Conservation (phyloP, 2,888 invertebrate species). For the Drosophila mimica region DNA sequence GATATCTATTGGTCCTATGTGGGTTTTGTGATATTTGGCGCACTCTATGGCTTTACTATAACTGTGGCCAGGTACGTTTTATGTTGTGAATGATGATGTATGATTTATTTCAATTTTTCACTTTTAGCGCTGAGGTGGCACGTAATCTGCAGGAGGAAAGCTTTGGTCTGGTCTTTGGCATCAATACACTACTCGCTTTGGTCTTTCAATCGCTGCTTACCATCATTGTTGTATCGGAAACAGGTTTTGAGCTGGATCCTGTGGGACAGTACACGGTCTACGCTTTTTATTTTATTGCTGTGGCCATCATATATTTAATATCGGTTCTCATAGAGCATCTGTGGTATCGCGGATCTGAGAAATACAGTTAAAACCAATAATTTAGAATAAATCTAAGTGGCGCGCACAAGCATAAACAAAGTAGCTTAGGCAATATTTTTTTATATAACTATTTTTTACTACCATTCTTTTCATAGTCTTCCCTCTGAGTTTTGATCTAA, state of each 20-base stretch:
- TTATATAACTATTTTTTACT: background rate
- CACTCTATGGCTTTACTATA: constrained; percentile 89
- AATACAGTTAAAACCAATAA: constrained; percentile 39
- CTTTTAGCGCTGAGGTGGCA: constrained; percentile 93
- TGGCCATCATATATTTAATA: constrained; percentile 79
- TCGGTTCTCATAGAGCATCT: constrained; percentile 76
- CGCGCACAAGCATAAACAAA: background rate
- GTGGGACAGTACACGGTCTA: constrained; percentile 83
- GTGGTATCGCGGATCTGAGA: constrained; percentile 31
- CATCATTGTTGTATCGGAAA: constrained; percentile 79
- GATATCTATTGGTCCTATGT: constrained; percentile 90
- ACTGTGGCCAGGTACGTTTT: constrained; percentile 81
- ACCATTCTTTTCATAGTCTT: background rate
- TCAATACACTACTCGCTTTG: constrained; percentile 93
- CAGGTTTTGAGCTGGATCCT: constrained; percentile 75
- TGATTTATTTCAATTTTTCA: background rate
- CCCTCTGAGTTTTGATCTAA: background rate
- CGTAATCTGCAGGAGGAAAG: constrained; percentile 92
- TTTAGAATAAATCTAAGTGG: constrained; percentile 37
- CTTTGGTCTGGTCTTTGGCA: constrained; percentile 95
- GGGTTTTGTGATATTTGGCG: constrained; percentile 91
- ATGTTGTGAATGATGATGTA: background rate
- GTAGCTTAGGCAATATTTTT: background rate
- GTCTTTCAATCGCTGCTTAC: constrained; percentile 92
- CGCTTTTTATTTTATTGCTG: constrained; percentile 82